Base-by-base conservation (phyloP, 2,797 vertebrate species). In the Anabas testudineus region DNA sequence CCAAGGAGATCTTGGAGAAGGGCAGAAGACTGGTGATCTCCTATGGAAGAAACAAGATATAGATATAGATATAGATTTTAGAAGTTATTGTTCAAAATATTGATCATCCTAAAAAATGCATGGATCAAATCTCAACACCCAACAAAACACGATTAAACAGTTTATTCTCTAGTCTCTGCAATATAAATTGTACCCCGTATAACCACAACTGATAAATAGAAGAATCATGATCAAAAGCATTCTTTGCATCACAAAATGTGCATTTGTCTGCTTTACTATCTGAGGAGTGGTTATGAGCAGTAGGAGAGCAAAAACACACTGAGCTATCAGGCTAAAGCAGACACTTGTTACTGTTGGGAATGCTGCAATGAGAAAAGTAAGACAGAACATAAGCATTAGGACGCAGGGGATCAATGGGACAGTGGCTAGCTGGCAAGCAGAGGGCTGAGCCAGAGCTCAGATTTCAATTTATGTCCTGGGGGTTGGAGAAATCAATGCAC, bases 21-120 rank as follows among this genome's bases (percentile, higher is more conserved):
- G 97, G 96, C 52, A 98, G 87, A 1, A 93, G 92, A 60, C 76
- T 93, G 67, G 95, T 90, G 81, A 99, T 95, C 85, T 99, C 97
- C 98, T 99, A 58, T 5, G 52, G 54, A 66, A 57, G 32, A 71
- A 3, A 82, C 13, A 71, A 37, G 15, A 59, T 9, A 13, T 63
- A 71, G 18, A 71, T 45, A 55, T 39, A 9, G 6, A n/a, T n/a
- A n/a, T n/a, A n/a, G n/a, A n/a, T n/a, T n/a, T n/a, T n/a, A n/a
- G n/a, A n/a, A 59, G 26, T 22, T 5, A 43, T 42, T 18, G 16
- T 7, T 42, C 4, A 14, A 13, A 39, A 39, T n/a, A n/a, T n/a
- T n/a, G n/a, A n/a, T n/a, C n/a, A n/a, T n/a, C n/a, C n/a, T n/a
- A n/a, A n/a, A n/a, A n/a, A n/a, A n/a, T n/a, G n/a, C n/a, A n/a